A percentile compares a stretch with the other conserved stretches of the same genome.
phyloP scores from a whole-genome alignment of 1,140 invertebrate genomes.

The Drosophila simulans region DNA sequence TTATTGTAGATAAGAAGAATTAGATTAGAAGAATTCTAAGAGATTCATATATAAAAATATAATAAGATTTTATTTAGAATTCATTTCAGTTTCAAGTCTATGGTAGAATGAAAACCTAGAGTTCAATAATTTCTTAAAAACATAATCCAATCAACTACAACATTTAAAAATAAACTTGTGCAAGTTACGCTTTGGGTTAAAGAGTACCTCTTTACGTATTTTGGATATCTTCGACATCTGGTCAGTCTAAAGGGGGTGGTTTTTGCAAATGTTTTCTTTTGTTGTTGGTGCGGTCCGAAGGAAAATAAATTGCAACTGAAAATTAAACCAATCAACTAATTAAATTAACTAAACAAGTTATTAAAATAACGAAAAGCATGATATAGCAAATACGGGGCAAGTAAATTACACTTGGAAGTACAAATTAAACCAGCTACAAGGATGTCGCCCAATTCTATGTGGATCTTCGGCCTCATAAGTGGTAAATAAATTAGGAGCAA shows the following conservation, averaged over 20 bases:
- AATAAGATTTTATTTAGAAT: no score
- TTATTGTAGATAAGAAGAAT: neutral
- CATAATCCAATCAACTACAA: neutral
- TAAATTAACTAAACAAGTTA: constrained; percentile 25
- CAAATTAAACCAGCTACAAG: constrained; percentile 13
- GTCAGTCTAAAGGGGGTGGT: constrained; percentile 31
- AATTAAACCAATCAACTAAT: constrained; percentile 41
- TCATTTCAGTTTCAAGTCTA: no score
- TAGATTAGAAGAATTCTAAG: no score
- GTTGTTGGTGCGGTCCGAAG: constrained; percentile 12
- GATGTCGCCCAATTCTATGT: constrained; percentile 42
- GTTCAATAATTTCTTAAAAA: neutral
- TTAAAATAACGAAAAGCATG: constrained; percentile 9
- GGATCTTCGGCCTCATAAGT: constrained; percentile 48
- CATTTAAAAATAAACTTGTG: neutral
- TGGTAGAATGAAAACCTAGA: neutral
- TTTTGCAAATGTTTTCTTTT: constrained; percentile 44
- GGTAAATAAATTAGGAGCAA: constrained; percentile 32
- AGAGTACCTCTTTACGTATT: no score
- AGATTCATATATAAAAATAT: no score
- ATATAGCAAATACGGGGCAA: constrained; percentile 3
- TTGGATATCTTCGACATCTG: neutral
- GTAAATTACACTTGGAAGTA: constrained; percentile 3
- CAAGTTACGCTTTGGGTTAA: neutral
- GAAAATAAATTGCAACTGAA: constrained; percentile 29